phyloP scores from a whole-genome alignment of 2,797 vertebrate genomes.

The Poeciliopsis gracilis region DNA sequence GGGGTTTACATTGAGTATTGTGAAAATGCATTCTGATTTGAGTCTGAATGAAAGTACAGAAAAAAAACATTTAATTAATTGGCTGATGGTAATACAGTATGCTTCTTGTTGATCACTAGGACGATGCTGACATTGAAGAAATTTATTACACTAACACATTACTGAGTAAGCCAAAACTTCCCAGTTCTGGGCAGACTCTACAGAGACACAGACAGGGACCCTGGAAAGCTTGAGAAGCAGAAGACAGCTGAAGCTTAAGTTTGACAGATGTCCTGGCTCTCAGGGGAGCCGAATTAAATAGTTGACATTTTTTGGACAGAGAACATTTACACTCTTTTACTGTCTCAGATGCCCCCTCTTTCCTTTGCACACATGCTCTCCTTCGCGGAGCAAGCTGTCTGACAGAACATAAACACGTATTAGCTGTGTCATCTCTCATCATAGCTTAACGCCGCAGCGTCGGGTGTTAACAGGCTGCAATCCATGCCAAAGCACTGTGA shows the following conservation, averaged over 20 bases:
- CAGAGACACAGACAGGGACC: conserved; percentile 23
- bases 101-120: not conserved
- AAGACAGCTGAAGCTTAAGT: conserved; percentile 67
- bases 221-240: conserved; percentile 44
- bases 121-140: not conserved
- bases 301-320: conserved; percentile 65
- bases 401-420: conserved; percentile 71
- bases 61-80: not conserved
- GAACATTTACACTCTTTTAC: conserved; percentile 56
- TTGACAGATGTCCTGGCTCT: conserved; percentile 66
- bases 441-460: conserved; percentile 52
- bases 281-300: conserved; percentile 58
- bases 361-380: conserved; percentile 16
- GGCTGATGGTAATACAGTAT: not conserved
- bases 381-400: conserved; percentile 39
- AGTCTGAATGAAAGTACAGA: not conserved
- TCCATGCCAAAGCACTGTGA: conserved; percentile 55
- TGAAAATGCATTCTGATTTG: not conserved
- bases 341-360: conserved; percentile 31
- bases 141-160: conserved; percentile 4
- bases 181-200: conserved; percentile 19
- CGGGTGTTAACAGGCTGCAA: conserved; percentile 66
- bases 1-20: not conserved
- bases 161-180: conserved; percentile 16
- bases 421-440: conserved; percentile 66